Percentiles rank a stretch among this genome's conserved stretches.
Evolutionary conservation across 1,140 invertebrate genomes (phyloP).

Genomic region (Zaprionus gabonicus): DNA sequence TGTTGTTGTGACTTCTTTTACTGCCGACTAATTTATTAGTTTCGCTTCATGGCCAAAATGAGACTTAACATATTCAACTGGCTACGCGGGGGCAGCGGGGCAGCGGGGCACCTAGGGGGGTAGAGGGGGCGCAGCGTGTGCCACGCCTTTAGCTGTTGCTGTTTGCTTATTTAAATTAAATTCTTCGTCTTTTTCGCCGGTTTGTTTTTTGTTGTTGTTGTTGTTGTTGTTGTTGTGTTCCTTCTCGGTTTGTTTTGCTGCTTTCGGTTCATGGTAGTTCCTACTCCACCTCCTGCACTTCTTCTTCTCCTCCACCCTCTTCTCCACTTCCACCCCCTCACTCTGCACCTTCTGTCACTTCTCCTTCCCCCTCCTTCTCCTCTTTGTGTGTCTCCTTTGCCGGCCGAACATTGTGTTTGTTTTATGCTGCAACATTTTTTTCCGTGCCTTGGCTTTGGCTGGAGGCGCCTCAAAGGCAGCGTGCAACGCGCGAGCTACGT

Average conservation of each 20-base stretch:
- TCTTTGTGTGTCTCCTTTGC: conserved; percentile 10
- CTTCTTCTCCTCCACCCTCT: neutral
- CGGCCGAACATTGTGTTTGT: conserved; percentile 11
- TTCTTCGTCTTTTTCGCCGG: neutral
- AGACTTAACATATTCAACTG: conserved; percentile 31
- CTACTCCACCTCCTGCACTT: neutral
- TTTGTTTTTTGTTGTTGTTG: no score
- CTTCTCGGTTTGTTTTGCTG: conserved; percentile 9
- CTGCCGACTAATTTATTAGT: conserved; percentile 37
- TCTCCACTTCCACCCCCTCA: neutral
- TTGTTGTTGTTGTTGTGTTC: neutral
- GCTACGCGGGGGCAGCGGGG: neutral
- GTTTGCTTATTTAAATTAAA: conserved; percentile 14
- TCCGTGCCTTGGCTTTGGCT: neutral
- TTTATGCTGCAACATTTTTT: neutral
- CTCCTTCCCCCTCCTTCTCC: no score
- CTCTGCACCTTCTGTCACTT: neutral
- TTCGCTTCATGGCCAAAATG: conserved; percentile 31
- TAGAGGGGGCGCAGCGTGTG: neutral
- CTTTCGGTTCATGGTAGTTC: conserved; percentile 1
- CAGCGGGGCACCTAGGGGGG: no score
- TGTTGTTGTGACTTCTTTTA: conserved; percentile 1
- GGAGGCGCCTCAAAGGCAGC: conserved; percentile 15
- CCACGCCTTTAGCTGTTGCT: conserved; percentile 11
- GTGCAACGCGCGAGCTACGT: neutral